Evolutionary conservation across 2,113 vertebrate genomes (phyloP), one percentile per base, ranked within the genome.

Genomic region (Indicator indicator): DNA sequence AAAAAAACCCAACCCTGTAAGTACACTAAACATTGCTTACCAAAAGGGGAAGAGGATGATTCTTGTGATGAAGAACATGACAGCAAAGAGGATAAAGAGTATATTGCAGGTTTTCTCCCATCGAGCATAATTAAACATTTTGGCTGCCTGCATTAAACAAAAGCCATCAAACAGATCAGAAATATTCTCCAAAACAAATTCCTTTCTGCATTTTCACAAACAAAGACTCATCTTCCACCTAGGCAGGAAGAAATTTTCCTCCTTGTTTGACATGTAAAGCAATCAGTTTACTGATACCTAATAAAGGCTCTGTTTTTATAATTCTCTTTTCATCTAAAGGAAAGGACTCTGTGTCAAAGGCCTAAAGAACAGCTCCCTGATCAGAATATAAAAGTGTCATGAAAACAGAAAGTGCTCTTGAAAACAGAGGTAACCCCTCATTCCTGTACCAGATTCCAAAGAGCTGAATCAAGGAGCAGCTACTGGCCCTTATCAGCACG

Each of bases 31-130:
- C 21, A 20, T 64, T 76, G 82, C 98, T 99, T 97, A 99, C 99
- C 99, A 99, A 93, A 98, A 99, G 16, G 99, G 99, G 72, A 99
- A 99, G 77, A 99, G 97, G 74, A 99, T 73, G 33, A 99, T 97
- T 28, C 99, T 98, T 7, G 98, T 99, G 82, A 98, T 92, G 92
- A 99, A 98, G 89, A 99, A 99, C 5, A 97, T 33, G 0, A 96
- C 11, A 7, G 99, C 95, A 70, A 99, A 99, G 80, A 99, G 91
- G 76, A 99, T 79, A 71, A 99, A 99, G 33, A 99, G 95, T 13
- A n/a, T 9, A 19, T 99, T 97, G 97, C 98, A 99, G 46, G 98
- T 98, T 71, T 96, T 98, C 90, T 98, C 98, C 98, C 98, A 99
- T 89, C 85, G 98, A 72, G 99, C 99, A 0, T 99, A 99, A 96